phyloP scores from a whole-genome alignment of 2,888 invertebrate genomes.

The Acrobasis repandana region DNA sequence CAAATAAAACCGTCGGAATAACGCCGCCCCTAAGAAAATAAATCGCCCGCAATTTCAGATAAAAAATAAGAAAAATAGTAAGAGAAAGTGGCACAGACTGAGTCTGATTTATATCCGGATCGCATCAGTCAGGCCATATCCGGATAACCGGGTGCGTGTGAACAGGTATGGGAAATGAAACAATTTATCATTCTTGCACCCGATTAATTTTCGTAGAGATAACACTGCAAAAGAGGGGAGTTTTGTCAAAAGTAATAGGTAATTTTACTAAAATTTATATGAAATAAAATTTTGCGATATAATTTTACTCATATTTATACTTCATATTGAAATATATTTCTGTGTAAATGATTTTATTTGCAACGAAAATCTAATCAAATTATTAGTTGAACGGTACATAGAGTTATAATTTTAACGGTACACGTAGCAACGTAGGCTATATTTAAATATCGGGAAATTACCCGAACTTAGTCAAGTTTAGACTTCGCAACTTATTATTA shows the following conservation, averaged over 20 bases:
- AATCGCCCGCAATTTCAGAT: slow-evolving; percentile 40
- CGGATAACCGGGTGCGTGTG: slow-evolving; percentile 50
- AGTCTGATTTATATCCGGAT: slow-evolving; percentile 68
- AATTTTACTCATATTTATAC: too few species aligned
- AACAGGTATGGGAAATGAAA: slow-evolving; percentile 56
- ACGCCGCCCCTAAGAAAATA: slow-evolving; percentile 33
- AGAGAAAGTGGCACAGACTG: slow-evolving; percentile 42
- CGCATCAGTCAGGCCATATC: slow-evolving; percentile 66
- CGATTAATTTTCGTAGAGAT: slow-evolving; percentile 45
- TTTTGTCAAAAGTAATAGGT: neutral
- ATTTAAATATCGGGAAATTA: too few species aligned
- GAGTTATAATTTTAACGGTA: too few species aligned
- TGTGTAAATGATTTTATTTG: too few species aligned
- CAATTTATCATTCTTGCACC: slow-evolving; percentile 55
- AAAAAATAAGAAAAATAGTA: slow-evolving; percentile 47
- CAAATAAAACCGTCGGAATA: slow-evolving; percentile 22
- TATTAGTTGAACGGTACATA: too few species aligned
- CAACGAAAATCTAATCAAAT: too few species aligned
- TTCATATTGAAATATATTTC: too few species aligned
- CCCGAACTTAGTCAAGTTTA: too few species aligned
- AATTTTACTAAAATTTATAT: too few species aligned
- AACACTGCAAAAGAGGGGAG: neutral
- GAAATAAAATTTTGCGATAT: too few species aligned
- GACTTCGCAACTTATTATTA: too few species aligned
- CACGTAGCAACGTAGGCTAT: too few species aligned